Base-by-base conservation (phyloP, 2,797 vertebrate species). In the Ctenochaetus hawaiiensis region DNA sequence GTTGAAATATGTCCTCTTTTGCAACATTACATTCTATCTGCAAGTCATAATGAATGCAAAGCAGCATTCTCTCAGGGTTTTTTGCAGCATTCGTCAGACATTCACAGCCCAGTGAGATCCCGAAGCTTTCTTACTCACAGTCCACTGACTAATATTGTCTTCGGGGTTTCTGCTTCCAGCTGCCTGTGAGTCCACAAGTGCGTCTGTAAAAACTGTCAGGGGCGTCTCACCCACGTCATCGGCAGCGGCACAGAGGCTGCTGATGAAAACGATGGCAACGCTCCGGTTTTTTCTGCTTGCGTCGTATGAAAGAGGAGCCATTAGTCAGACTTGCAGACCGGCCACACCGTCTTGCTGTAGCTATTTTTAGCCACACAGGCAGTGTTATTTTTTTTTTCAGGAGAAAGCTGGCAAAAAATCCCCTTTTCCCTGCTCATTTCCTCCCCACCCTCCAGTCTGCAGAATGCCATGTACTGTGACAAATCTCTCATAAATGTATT, bases 391-490 rank as follows among this genome's bases (percentile, higher is more conserved):
- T 34, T 69, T 67, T 72, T 63, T 58, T 48, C 70, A 43, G 48
- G 72, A 87, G 85, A 81, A 84, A 76, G 70, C 77, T 67, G 75
- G 53, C 70, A 67, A 63, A 85, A 85, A 91, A 87, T 71, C 71
- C 85, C 87, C 83, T 75, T 34, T 65, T 65, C 71, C 86, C 73
- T 53, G 73, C 80, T 88, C 89, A 91, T 91, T 95, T 95, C 95
- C 94, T 95, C 92, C 94, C 91, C 94, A 80, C 94, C 93, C 94
- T 87, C 34, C 2, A 16, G 44, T 61, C 61, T 49, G 22, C 75
- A 89, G 81, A 92, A 90, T 83, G 85, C 68, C 58, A 18, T 72
- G 85, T 72, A 82, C 88, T 86, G 86, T 85, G 79, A 89, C 76
- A 77, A 78, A 83, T 83, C 47, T 43, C 59, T 66, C 75, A 17